These are phyloP conservation scores for Prinia subflava DNA, from an alignment of 2,113 vertebrate genomes.

Conservation along the genomic window DNA sequence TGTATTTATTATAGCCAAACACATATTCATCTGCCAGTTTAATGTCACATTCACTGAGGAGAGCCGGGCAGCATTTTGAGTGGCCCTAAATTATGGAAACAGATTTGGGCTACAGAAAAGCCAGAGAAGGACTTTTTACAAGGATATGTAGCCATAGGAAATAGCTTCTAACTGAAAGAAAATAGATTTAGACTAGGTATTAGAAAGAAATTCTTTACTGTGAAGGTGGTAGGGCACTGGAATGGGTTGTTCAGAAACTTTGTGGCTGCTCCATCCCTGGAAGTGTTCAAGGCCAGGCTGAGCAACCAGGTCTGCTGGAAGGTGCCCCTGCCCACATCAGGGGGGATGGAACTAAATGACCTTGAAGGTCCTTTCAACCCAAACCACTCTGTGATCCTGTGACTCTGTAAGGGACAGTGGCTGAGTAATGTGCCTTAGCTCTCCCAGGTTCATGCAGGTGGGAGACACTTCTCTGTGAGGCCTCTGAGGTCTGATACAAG, in stretches of 20 bases:
- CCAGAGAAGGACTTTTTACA: neutral
- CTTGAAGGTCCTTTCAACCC: neutral
- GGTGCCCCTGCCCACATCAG: fast-evolving
- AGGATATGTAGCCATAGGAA: fast-evolving
- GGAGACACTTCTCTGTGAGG: neutral
- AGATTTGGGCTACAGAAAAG: neutral
- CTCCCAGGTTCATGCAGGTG: fast-evolving
- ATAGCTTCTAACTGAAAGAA: neutral
- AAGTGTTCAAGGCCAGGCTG: neutral
- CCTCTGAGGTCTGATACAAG: neutral
- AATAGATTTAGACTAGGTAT: neutral
- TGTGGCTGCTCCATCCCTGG: neutral
- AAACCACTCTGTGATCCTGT: neutral
- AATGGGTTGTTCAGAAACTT: neutral
- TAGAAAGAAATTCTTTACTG: neutral
- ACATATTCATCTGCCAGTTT: neutral
- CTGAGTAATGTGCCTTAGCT: neutral
- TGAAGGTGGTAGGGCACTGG: neutral
- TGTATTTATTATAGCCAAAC: neutral
- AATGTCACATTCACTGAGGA: neutral
- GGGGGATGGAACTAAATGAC: neutral
- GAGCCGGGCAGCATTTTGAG: neutral
- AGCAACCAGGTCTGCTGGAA: neutral
- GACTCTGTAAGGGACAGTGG: neutral
- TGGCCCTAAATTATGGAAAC: neutral